Evolutionary conservation across 2,797 vertebrate genomes (phyloP).

Genomic region (Pangasius krempfi): DNA sequence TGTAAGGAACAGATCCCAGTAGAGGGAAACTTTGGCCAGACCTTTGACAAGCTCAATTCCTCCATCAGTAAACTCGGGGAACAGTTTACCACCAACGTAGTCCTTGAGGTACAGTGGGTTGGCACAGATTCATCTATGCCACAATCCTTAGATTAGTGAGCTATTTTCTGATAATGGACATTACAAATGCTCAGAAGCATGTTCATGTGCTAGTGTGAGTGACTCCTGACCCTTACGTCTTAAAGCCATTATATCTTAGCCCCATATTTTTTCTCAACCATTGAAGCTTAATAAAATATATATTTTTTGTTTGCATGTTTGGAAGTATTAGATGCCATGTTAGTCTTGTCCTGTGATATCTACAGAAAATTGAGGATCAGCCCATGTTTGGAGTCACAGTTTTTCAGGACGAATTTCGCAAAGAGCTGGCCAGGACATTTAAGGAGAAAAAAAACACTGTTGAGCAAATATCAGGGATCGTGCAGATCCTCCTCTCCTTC

Average conservation of each 20-base stretch:
- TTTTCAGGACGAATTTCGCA: constrained; percentile 66
- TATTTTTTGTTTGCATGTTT: background rate
- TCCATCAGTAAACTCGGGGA: constrained; percentile 73
- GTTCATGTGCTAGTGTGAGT: too few species aligned
- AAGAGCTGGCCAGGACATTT: constrained; percentile 68
- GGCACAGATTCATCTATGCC: background rate
- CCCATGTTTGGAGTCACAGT: constrained; percentile 59
- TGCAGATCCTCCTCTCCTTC: constrained; percentile 78
- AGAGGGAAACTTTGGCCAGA: constrained; percentile 79
- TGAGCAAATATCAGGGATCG: constrained; percentile 59
- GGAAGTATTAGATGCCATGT: background rate
- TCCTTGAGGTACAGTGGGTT: constrained; percentile 67
- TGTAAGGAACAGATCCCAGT: constrained; percentile 73
- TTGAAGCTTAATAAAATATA: background rate
- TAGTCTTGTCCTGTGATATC: background rate
- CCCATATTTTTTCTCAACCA: background rate
- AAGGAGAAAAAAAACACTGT: constrained; percentile 53
- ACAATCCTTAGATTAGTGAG: background rate
- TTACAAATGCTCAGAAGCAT: background rate
- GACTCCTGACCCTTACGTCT: background rate
- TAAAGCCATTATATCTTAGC: background rate
- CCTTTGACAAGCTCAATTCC: constrained; percentile 78
- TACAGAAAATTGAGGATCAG: constrained; percentile 68
- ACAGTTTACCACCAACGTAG: constrained; percentile 74
- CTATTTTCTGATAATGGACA: background rate